Evolutionary conservation across 2,797 vertebrate genomes (phyloP).

Genomic region (Manis pentadactyla): DNA sequence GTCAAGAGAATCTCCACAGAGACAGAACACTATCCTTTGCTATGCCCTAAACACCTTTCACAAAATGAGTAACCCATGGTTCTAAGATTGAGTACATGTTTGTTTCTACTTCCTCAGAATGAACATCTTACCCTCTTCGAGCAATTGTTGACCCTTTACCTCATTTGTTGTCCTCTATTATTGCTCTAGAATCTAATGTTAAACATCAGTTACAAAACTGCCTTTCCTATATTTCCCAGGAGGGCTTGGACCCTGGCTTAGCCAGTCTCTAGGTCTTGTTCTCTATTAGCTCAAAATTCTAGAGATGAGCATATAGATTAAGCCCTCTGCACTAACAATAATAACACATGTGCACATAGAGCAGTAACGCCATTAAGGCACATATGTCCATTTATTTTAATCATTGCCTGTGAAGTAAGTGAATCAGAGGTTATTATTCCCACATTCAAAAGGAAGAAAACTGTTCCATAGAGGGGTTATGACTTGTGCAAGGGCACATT

Average conservation of each 20-base stretch:
- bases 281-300: slow-evolving; percentile 44
- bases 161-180: slow-evolving; percentile 46
- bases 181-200: background rate
- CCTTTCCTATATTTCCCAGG: slow-evolving; percentile 2
- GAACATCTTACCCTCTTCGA: background rate
- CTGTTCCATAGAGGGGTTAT: slow-evolving; percentile 42
- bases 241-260: background rate
- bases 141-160: background rate
- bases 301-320: slow-evolving; percentile 21
- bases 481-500: slow-evolving; percentile 54
- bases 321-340: slow-evolving; percentile 39
- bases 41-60: background rate
- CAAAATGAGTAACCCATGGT: background rate
- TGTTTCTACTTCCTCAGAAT: background rate
- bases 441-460: slow-evolving; percentile 47
- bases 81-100: background rate
- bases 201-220: background rate
- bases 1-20: slow-evolving; percentile 31
- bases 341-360: slow-evolving; percentile 51
- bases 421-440: slow-evolving; percentile 47
- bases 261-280: slow-evolving; percentile 13
- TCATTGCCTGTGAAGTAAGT: slow-evolving; percentile 36
- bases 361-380: slow-evolving; percentile 45
- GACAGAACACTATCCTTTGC: background rate
- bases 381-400: slow-evolving; percentile 51